Conservation (phyloP, 2,888 invertebrate species). For the Salpingus planirostris region DNA sequence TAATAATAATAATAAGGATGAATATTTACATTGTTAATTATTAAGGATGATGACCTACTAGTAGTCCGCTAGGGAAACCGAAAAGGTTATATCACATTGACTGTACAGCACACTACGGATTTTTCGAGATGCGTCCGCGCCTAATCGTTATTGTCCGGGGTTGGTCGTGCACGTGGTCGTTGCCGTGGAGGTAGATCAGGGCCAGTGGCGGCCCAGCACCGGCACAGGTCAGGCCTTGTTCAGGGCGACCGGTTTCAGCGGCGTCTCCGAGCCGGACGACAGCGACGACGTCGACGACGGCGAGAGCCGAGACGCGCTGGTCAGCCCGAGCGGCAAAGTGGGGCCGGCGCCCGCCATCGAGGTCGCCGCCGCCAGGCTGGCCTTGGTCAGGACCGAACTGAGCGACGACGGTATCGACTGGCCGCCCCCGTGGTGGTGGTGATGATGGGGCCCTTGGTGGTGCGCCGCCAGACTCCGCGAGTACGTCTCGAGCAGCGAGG, state of each 20-base stretch:
- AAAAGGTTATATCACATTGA: slow-evolving; percentile 40
- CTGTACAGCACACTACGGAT: slow-evolving; percentile 36
- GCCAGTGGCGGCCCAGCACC: slow-evolving; percentile 28
- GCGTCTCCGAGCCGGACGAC: slow-evolving; percentile 48
- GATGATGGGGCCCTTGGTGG: slow-evolving; percentile 19
- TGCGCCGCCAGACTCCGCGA: slow-evolving; percentile 54
- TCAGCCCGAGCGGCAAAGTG: slow-evolving; percentile 19
- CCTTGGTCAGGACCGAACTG: slow-evolving; percentile 36
- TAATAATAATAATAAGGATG: no score
- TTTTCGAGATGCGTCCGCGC: slow-evolving; percentile 12
- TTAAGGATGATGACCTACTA: slow-evolving; percentile 22
- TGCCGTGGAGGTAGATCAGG: slow-evolving; percentile 37
- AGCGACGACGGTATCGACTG: slow-evolving; percentile 22
- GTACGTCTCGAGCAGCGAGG: slow-evolving; percentile 62
- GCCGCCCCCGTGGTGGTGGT: no score
- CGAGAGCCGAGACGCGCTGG: slow-evolving; percentile 47
- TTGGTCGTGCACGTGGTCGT: slow-evolving; percentile 26
- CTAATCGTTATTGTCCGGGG: slow-evolving; percentile 34
- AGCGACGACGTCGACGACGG: slow-evolving; percentile 54
- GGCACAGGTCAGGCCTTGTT: slow-evolving; percentile 43
- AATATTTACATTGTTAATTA: slow-evolving; percentile 24
- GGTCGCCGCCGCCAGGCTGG: slow-evolving; percentile 34
- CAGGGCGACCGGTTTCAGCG: slow-evolving; percentile 42
- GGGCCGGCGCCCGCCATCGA: slow-evolving; percentile 33
- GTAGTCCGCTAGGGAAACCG: slow-evolving; percentile 36